These are phyloP conservation scores for Argyrosomus japonicus DNA, from an alignment of 2,113 vertebrate species.

Conservation along the genomic window DNA sequence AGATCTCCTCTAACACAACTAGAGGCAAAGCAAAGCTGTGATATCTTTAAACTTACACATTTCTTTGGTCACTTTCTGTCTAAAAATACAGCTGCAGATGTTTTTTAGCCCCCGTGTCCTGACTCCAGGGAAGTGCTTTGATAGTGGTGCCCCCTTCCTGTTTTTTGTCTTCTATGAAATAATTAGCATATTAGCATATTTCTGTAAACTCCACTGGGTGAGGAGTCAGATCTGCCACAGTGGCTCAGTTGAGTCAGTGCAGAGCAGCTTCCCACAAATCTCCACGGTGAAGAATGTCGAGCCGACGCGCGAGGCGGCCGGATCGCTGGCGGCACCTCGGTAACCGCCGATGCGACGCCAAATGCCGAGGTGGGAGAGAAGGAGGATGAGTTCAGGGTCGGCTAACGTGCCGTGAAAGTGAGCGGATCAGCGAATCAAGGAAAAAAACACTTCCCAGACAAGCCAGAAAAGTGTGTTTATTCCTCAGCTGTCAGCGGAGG, in stretches of 20 bases:
- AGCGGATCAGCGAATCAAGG: conserved; percentile 18
- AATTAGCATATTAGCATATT: conserved; percentile 57
- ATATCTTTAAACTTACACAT: not conserved
- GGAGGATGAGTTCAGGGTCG: conserved; percentile 25
- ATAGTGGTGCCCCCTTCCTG: conserved; percentile 67
- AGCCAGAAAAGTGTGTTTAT: conserved; percentile 30
- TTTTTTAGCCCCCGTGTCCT: conserved; percentile 8
- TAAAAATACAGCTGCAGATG: conserved; percentile 19
- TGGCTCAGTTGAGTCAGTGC: conserved; percentile 50
- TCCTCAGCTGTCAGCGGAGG: conserved; percentile 59
- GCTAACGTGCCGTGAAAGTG: conserved; percentile 28
- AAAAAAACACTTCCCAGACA: conserved; percentile 11
- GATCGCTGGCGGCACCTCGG: conserved; percentile 55
- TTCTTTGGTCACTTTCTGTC: not conserved
- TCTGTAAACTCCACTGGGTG: conserved; percentile 21
- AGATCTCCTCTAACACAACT: conserved; percentile 15
- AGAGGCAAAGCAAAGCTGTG: not conserved
- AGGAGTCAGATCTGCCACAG: conserved; percentile 41
- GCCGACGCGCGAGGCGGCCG: conserved; percentile 34
- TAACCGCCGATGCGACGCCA: conserved; percentile 39
- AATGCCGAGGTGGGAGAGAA: conserved; percentile 13
- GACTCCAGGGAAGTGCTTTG: conserved; percentile 55
- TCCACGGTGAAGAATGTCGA: conserved; percentile 57
- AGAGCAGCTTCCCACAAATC: conserved; percentile 49
- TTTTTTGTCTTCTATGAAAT: conserved; percentile 69